Evolutionary conservation across 2,888 invertebrate species (phyloP).

Genomic region (Sphaerophoria taeniata): DNA sequence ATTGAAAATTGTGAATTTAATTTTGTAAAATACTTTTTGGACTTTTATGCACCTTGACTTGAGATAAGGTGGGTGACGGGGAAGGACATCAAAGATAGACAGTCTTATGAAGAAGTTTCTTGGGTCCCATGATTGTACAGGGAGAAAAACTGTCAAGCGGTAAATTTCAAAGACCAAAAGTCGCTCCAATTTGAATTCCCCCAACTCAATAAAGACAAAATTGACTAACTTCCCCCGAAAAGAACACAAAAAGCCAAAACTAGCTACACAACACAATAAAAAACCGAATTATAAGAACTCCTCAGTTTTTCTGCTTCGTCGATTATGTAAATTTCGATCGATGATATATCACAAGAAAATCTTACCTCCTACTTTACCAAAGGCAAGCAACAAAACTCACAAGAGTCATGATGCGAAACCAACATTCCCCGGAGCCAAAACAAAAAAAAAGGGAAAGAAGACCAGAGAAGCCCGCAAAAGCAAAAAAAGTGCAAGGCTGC

Average conservation of each 20-base stretch:
- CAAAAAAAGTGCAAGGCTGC: slow-evolving; percentile 66
- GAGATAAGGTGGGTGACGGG: not conserved
- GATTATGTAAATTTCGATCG: slow-evolving; percentile 70
- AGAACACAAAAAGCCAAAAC: slow-evolving; percentile 10
- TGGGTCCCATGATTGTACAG: too few relatives aligned
- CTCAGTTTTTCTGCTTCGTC: slow-evolving; percentile 69
- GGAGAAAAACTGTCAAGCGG: too few relatives aligned
- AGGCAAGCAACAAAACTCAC: slow-evolving; percentile 10
- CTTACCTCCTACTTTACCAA: not conserved
- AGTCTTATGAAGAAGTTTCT: too few relatives aligned
- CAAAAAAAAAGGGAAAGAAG: slow-evolving; percentile 22
- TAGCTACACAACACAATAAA: slow-evolving; percentile 55
- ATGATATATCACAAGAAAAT: slow-evolving; percentile 41
- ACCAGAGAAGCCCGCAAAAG: slow-evolving; percentile 13
- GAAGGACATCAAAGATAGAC: too few relatives aligned
- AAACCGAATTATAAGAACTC: slow-evolving; percentile 47
- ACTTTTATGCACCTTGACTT: not conserved
- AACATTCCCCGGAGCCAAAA: too few relatives aligned
- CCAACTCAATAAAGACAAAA: too few relatives aligned
- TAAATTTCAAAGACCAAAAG: too few relatives aligned
- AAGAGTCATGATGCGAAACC: slow-evolving; percentile 48
- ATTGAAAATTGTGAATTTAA: slow-evolving; percentile 45
- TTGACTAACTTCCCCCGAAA: not conserved
- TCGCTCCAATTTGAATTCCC: too few relatives aligned
- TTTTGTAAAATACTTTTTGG: slow-evolving; percentile 43